phyloP scores from a whole-genome alignment of 1,140 invertebrate genomes.

The Drosophila cardini region DNA sequence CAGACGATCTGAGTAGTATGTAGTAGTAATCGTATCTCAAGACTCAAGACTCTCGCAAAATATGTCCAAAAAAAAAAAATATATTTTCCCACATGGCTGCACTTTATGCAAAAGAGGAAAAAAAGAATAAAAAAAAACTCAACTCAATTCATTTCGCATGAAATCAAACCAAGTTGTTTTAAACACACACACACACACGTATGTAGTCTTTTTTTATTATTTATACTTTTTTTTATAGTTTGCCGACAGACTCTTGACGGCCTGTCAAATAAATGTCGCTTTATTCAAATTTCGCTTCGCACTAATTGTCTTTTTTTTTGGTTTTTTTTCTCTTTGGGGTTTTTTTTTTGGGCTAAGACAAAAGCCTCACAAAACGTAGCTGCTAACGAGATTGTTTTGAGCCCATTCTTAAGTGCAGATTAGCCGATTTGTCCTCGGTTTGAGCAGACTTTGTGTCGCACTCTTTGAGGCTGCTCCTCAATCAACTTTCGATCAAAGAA shows the following conservation, averaged over 20 bases:
- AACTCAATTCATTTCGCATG: constrained; percentile 60
- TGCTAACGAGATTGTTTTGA: constrained; percentile 61
- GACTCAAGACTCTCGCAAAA: constrained; percentile 20
- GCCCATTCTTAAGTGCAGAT: constrained; percentile 64
- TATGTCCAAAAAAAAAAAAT: constrained; percentile 50
- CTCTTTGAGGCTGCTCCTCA: constrained; percentile 52
- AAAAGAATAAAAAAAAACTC: constrained; percentile 38
- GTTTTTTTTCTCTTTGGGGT: constrained; percentile 6
- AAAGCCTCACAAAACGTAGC: constrained; percentile 8
- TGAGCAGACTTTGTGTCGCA: constrained; percentile 77
- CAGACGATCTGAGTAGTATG: constrained; percentile 19
- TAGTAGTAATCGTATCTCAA: constrained; percentile 24
- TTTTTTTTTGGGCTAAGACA: constrained; percentile 20
- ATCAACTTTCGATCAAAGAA: constrained; percentile 76
- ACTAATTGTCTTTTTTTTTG: constrained; percentile 67
- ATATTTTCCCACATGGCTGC: constrained; percentile 81
- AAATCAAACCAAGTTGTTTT: constrained; percentile 67
- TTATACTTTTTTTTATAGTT: constrained; percentile 70
- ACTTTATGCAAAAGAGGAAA: constrained; percentile 76
- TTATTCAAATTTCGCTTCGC: constrained; percentile 83
- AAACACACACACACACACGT: background rate
- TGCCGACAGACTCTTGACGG: constrained; percentile 80
- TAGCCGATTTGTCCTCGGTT: constrained; percentile 57
- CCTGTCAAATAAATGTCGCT: constrained; percentile 84
- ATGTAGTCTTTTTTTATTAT: constrained; percentile 9